Base-by-base conservation (phyloP, 2,888 invertebrate genomes). In the Scelioninae gen. 1 region DNA sequence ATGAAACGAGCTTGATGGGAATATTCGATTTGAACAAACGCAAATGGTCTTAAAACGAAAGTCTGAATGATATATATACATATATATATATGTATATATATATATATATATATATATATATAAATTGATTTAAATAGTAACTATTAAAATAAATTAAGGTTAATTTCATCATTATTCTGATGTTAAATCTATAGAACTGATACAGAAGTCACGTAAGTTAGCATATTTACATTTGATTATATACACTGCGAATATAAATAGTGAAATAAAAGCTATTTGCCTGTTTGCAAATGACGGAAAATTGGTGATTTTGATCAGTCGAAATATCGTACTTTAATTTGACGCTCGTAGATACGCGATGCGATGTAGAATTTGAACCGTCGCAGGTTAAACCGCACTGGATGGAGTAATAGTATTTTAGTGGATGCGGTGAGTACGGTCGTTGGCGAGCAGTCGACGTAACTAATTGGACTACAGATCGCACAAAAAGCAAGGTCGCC, bases 361-460 rank as follows among this genome's bases (percentile, higher is more conserved):
- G 58, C 71, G 65, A 68, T 74, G 72, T 72, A 74, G 72, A 77
- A 65, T 71, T 76, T 66, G 60, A 51, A 62, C 56, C 49, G 45
- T 65, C 34, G 66, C 49, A 55, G 68, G 47, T 78, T 68, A 69
- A 75, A 75, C 78, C 78, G 56, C 74, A 78, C 45, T 69, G 69
- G 78, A 75, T 78, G 63, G 69, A 82, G 82, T 74, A 78, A 82
- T 78, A 78, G 82, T 78, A 69, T 78, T 82, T 82, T 78, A 78
- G 74, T 78, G 82, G 82, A 77, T 72, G 82, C 53, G 75, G 68
- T 60, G 72, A 62, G 76, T 29, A 53, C 65, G 69, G 49, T 79
- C 65, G 72, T 69, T 69, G 63, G 49, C 65, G 71, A 66, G 58
- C 71, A 72, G 82, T 68, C 77, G 71, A 51, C 76, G 60, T 82